Conservation (phyloP, 1,140 invertebrate genomes). For the Paralvinella palmiformis region DNA sequence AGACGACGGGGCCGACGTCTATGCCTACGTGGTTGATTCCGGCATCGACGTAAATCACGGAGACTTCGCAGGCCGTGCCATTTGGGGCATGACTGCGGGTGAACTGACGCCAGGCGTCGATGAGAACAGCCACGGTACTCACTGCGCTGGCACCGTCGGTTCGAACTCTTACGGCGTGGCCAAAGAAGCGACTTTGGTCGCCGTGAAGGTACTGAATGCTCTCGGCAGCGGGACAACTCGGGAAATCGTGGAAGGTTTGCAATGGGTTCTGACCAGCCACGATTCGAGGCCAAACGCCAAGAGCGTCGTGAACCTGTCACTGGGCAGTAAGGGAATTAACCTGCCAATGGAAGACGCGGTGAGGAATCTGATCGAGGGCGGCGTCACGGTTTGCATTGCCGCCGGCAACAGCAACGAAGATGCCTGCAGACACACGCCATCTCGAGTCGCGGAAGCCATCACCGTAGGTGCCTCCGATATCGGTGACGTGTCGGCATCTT, state of each 20-base stretch:
- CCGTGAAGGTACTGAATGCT: neutral
- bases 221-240: neutral
- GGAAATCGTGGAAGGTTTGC: neutral
- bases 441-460: neutral
- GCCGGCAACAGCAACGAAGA: neutral
- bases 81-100: neutral
- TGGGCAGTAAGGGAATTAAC: neutral
- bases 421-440: neutral
- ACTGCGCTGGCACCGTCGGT: neutral
- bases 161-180: neutral
- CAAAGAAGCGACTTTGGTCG: neutral
- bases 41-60: neutral
- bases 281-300: neutral
- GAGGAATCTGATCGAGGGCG: neutral
- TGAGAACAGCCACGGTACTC: neutral
- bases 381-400: neutral
- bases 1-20: neutral
- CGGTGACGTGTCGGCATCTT: neutral
- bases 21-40: neutral
- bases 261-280: neutral
- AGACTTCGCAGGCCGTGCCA: neutral
- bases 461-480: neutral
- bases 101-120: no score
- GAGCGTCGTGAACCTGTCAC: neutral
- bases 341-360: neutral